Evolutionary conservation across 2,797 vertebrate species (phyloP).

Genomic region (Channallabes apus): DNA sequence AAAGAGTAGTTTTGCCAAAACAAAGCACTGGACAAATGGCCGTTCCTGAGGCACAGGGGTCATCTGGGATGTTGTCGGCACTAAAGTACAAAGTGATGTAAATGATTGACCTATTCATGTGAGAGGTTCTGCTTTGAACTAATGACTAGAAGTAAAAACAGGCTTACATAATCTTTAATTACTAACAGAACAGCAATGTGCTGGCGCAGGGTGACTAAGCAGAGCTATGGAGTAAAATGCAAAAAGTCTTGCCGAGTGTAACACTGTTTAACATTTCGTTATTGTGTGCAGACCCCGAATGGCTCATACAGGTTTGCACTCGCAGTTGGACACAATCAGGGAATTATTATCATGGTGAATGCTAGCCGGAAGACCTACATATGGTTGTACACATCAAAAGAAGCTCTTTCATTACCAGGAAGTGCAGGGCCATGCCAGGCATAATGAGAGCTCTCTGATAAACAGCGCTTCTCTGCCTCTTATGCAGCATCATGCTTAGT

Average conservation of each 20-base stretch:
- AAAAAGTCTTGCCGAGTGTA: background rate
- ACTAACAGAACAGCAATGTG: slow-evolving; percentile 7
- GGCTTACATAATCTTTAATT: slow-evolving; percentile 19
- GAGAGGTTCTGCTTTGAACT: background rate
- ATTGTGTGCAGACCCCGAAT: background rate
- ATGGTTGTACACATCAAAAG: slow-evolving; percentile 4
- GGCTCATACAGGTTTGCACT: no score
- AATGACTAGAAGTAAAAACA: background rate
- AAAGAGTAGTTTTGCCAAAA: background rate
- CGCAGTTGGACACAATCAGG: background rate
- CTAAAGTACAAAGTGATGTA: background rate
- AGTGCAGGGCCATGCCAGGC: background rate
- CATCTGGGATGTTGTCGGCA: background rate
- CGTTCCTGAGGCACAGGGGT: background rate
- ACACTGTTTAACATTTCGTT: background rate
- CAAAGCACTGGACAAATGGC: background rate
- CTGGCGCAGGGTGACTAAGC: background rate
- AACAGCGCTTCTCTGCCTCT: background rate
- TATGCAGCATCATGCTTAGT: background rate
- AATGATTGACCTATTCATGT: slow-evolving; percentile 7
- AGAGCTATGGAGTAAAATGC: background rate
- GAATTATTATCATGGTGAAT: background rate
- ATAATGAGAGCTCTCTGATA: background rate
- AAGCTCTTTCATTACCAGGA: slow-evolving; percentile 13
- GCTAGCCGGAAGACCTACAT: slow-evolving; percentile 1